A percentile compares a stretch with the other conserved stretches of the same genome.
These are phyloP conservation scores for Sebastes dallii DNA, from an alignment of 2,797 vertebrate genomes.

Conservation along the genomic window DNA sequence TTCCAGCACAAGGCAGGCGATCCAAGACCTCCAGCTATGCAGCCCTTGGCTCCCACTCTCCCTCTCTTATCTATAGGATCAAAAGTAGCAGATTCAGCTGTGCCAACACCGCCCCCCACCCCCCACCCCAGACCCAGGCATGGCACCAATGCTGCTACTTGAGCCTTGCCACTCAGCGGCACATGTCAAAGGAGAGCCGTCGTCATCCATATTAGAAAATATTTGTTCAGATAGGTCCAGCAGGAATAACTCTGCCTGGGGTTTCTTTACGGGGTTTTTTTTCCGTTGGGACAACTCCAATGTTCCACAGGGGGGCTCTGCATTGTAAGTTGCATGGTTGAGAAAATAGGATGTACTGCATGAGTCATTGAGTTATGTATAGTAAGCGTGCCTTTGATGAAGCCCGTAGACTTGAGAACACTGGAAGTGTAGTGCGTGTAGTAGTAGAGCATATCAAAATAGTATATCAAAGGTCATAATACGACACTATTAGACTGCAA, in stretches of 20 bases:
- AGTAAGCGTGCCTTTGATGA: constrained; percentile 1
- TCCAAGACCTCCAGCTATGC: constrained; percentile 66
- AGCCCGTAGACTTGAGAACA: constrained; percentile 2
- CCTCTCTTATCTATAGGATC: constrained; percentile 71
- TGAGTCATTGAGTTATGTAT: constrained; percentile 46
- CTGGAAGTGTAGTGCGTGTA: background rate
- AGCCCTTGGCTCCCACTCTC: constrained; percentile 54
- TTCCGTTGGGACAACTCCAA: constrained; percentile 57
- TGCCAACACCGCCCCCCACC: constrained; percentile 14
- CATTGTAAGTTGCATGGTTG: constrained; percentile 15
- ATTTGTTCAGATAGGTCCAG: constrained; percentile 46
- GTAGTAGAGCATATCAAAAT: background rate
- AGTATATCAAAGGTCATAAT: constrained; percentile 1
- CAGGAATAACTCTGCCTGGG: constrained; percentile 38
- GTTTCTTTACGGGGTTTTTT: constrained; percentile 36
- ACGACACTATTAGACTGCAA: background rate
- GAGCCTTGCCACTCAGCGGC: constrained; percentile 61
- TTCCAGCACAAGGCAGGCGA: constrained; percentile 35
- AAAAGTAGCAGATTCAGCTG: constrained; percentile 75
- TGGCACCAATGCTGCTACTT: constrained; percentile 69
- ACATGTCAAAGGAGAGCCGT: constrained; percentile 63
- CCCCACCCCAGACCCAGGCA: constrained; percentile 29
- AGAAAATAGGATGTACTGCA: constrained; percentile 15
- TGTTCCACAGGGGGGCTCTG: constrained; percentile 29
- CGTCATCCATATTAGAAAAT: constrained; percentile 48